phyloP scores from a whole-genome alignment of 2,113 vertebrate genomes.

The Carlito syrichta region DNA sequence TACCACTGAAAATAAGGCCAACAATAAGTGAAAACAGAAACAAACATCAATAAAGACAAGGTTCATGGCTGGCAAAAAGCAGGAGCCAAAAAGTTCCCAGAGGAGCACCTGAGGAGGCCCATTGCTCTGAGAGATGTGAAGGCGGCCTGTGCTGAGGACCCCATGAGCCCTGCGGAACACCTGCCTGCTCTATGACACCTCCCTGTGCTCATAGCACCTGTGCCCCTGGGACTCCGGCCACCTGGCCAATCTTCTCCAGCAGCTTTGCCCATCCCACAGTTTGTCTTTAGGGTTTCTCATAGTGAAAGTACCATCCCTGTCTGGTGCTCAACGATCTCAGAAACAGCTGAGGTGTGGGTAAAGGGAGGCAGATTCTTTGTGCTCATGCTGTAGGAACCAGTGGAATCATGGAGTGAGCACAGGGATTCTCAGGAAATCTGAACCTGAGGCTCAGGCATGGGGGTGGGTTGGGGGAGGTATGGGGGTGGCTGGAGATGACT shows the following conservation, averaged over 20 bases:
- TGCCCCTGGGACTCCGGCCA: fast-evolving
- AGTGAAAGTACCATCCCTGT: fast-evolving
- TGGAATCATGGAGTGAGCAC: fast-evolving
- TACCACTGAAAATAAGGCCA: not conserved
- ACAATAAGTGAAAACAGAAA: not conserved
- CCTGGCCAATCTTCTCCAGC: not conserved
- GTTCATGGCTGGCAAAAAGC: fast-evolving
- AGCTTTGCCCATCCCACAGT: not conserved
- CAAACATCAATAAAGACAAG: not conserved
- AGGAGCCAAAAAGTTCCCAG: not conserved
- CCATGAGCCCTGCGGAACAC: fast-evolving
- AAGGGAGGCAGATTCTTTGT: fast-evolving
- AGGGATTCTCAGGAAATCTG: fast-evolving
- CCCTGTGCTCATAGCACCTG: fast-evolving
- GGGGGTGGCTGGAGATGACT: not conserved
- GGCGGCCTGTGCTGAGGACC: fast-evolving
- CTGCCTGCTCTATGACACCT: not conserved
- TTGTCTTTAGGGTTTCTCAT: fast-evolving
- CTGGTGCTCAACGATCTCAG: not conserved
- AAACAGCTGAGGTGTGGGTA: fast-evolving
- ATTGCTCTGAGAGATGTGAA: not conserved
- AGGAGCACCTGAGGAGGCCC: not conserved
- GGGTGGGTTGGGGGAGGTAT: not conserved
- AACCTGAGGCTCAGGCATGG: fast-evolving
- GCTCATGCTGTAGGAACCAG: fast-evolving